Evolutionary conservation across 2,113 vertebrate species (phyloP).

Genomic region (Neodontobutis hainanensis): DNA sequence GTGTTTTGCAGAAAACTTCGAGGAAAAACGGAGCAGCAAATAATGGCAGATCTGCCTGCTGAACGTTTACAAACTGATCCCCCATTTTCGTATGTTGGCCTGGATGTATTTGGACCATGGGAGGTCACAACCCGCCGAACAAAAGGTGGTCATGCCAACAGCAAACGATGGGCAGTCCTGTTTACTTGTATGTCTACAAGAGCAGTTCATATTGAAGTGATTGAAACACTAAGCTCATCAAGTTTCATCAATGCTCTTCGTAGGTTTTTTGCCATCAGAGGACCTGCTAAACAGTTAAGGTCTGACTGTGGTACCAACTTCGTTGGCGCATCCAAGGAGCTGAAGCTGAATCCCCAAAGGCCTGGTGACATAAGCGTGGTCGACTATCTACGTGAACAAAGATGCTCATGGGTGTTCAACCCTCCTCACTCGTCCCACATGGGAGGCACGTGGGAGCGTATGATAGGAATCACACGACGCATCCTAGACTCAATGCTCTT

Average conservation of each 20-base stretch:
- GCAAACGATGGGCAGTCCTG: background rate
- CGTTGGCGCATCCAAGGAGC: background rate
- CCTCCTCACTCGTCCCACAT: conserved; percentile 1
- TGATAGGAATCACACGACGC: background rate
- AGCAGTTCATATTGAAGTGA: background rate
- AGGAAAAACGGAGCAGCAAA: too few relatives aligned
- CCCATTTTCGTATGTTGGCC: conserved; percentile 21
- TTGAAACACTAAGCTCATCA: background rate
- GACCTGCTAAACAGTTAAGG: background rate
- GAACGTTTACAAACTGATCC: too few relatives aligned
- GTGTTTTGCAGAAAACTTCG: too few relatives aligned
- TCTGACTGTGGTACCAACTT: conserved; percentile 3
- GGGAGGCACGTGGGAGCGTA: background rate
- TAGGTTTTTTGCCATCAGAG: conserved; percentile 1
- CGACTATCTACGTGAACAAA: background rate
- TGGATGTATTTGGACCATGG: conserved; percentile 29
- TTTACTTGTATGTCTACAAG: conserved; percentile 2
- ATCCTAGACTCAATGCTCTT: background rate
- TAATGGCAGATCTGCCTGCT: too few relatives aligned
- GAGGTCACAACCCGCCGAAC: background rate
- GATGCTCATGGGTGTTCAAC: conserved; percentile 1
- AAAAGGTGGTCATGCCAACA: background rate
- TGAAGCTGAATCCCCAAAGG: background rate
- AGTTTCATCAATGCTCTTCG: too few relatives aligned
- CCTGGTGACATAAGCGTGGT: background rate